Evolutionary conservation across 2,797 vertebrate species (phyloP).

Genomic region (Ceryle rudis): DNA sequence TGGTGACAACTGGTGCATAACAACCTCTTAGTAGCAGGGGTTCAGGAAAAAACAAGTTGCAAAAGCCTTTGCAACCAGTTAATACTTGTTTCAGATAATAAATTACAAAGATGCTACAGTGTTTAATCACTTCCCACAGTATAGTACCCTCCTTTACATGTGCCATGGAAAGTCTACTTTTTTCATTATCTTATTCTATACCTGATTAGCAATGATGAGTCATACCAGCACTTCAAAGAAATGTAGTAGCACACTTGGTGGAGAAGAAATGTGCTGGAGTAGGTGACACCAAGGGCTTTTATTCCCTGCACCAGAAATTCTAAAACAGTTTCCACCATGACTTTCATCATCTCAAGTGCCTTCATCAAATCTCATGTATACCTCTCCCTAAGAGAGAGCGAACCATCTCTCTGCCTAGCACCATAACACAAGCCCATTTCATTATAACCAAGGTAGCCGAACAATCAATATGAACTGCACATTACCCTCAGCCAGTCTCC

Average conservation of each 20-base stretch:
- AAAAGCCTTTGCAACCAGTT: not conserved
- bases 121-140: not conserved
- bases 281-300: rapidly evolving
- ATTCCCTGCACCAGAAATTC: not conserved
- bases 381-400: not conserved
- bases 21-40: not conserved
- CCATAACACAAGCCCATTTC: not conserved
- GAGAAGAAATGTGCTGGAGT: not conserved
- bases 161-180: not conserved
- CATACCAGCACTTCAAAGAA: not conserved
- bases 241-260: not conserved
- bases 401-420: not conserved
- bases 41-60: not conserved
- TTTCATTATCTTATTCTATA: not conserved
- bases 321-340: not conserved
- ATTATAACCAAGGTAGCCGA: not conserved
- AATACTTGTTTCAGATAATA: not conserved
- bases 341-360: not conserved
- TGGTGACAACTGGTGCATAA: not conserved
- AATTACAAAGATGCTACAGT: not conserved
- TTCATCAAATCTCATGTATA: not conserved
- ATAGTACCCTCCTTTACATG: not conserved
- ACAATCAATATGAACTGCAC: not conserved
- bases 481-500: not conserved
- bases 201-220: not conserved